Conservation (phyloP, 1,140 invertebrate genomes). For the Berghia stephanieae region DNA sequence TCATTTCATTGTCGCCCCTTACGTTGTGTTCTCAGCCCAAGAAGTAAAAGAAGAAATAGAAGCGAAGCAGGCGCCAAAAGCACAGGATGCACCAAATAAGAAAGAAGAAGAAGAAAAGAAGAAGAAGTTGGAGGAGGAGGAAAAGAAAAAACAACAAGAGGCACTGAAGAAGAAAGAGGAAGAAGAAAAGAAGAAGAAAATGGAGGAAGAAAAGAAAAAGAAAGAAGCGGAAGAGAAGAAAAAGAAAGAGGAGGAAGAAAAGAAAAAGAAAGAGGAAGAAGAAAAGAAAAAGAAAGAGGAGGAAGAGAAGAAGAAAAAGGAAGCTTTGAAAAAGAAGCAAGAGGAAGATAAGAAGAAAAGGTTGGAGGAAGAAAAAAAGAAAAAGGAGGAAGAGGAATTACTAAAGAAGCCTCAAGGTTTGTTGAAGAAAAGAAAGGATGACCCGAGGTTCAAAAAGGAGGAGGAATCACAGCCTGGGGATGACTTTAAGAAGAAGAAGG, state of each 20-base stretch:
- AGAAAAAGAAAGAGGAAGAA: slow-evolving; percentile 35
- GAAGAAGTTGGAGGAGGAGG: not conserved
- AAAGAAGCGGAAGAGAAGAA: slow-evolving; percentile 26
- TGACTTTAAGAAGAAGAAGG: too few relatives aligned
- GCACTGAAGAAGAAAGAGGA: not conserved
- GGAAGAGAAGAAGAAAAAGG: slow-evolving; percentile 34
- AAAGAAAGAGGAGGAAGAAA: slow-evolving; percentile 35
- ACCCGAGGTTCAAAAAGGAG: too few relatives aligned
- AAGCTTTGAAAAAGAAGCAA: slow-evolving; percentile 31
- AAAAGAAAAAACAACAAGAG: not conserved
- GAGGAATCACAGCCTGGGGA: too few relatives aligned
- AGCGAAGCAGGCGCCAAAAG: too few relatives aligned
- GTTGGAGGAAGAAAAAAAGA: slow-evolving; percentile 30
- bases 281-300: slow-evolving; percentile 36
- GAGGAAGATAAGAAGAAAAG: slow-evolving; percentile 34
- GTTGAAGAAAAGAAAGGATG: slow-evolving; percentile 33
- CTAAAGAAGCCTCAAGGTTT: too few relatives aligned
- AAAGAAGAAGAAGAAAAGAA: not conserved
- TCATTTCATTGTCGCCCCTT: too few relatives aligned
- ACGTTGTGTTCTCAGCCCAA: too few relatives aligned
- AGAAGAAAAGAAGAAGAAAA: slow-evolving; percentile 21
- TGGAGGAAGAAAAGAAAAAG: not conserved
- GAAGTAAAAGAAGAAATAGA: too few relatives aligned
- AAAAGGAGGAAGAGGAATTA: slow-evolving; percentile 27
- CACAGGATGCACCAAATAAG: slow-evolving; percentile 8